Base-by-base conservation (phyloP, 2,113 vertebrate species). In the Hemichromis elongatus region DNA sequence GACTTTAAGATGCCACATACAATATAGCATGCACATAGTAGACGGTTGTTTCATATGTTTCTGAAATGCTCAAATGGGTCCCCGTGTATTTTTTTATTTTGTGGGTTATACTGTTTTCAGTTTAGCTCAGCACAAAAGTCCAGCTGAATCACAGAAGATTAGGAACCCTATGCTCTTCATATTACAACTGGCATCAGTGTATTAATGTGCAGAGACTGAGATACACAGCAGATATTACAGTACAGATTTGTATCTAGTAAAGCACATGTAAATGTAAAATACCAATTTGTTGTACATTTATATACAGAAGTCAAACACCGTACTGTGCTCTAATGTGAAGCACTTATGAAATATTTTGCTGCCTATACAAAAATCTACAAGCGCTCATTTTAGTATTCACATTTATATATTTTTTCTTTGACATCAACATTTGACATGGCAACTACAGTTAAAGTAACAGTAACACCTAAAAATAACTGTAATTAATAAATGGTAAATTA, bases 311-410 rank as follows among this genome's bases (percentile, higher is more conserved):
- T 18, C 75, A 91, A 90, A 88, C 88, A 91, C 86, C 78, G 47
- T 84, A 66, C 82, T 89, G 89, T 80, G 80, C 80, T 88, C 79
- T 59, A 70, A 87, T 78, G 77, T 50, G 68, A 90, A 61, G 89
- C 53, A 12, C 86, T 82, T 83, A 56, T 88, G 88, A 92, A 91
- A 90, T 88, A 88, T 81, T 87, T 63, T 87, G 84, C 79, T 82
- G 87, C 82, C 82, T 93, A 90, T 94, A 93, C 90, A 95, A 90
- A 92, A 93, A 90, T 93, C 91, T 93, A 92, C 90, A 92, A 90
- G 90, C 91, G 35, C 83, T 82, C 2, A 35, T 52, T 88, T 88
- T 91, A 88, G 88, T 91, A 92, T 92, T 89, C 88, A 94, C 87
- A 94, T 82, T 26, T 77, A 42, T 56, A 82, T 28, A 57, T 77